Conservation (phyloP, 2,888 invertebrate genomes). For the Scaptomyza reducta region DNA sequence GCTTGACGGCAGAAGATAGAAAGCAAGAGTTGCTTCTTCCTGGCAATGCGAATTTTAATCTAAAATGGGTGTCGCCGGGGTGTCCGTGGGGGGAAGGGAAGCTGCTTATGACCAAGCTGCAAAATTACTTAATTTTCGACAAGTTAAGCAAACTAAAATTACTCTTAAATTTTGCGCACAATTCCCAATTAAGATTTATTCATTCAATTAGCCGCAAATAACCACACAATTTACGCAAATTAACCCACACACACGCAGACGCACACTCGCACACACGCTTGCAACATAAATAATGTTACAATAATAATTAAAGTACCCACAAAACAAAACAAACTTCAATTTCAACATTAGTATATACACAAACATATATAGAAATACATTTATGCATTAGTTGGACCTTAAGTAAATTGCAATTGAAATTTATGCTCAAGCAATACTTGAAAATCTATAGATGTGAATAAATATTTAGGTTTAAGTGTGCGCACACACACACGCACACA, state of each 20-base stretch:
- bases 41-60: slow-evolving; percentile 55
- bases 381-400: slow-evolving; percentile 30
- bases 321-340: slow-evolving; percentile 65
- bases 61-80: slow-evolving; percentile 32
- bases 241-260: slow-evolving; percentile 39
- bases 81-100: not conserved
- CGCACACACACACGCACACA: not conserved
- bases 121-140: slow-evolving; percentile 18
- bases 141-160: slow-evolving; percentile 43
- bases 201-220: slow-evolving; percentile 71
- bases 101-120: slow-evolving; percentile 2
- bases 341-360: slow-evolving; percentile 15
- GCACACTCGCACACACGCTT: slow-evolving; percentile 12
- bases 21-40: slow-evolving; percentile 41
- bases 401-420: slow-evolving; percentile 65
- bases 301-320: slow-evolving; percentile 66
- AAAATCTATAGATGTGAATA: slow-evolving; percentile 18
- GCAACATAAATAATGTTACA: slow-evolving; percentile 58
- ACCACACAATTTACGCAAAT: slow-evolving; percentile 68
- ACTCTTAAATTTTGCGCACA: slow-evolving; percentile 36
- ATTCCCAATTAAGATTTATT: slow-evolving; percentile 56
- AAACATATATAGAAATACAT: not conserved
- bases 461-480: slow-evolving; percentile 8
- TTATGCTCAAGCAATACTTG: slow-evolving; percentile 39
- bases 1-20: slow-evolving; percentile 53